Conservation (phyloP, 2,888 invertebrate species). For the Teinopalpus imperialis region DNA sequence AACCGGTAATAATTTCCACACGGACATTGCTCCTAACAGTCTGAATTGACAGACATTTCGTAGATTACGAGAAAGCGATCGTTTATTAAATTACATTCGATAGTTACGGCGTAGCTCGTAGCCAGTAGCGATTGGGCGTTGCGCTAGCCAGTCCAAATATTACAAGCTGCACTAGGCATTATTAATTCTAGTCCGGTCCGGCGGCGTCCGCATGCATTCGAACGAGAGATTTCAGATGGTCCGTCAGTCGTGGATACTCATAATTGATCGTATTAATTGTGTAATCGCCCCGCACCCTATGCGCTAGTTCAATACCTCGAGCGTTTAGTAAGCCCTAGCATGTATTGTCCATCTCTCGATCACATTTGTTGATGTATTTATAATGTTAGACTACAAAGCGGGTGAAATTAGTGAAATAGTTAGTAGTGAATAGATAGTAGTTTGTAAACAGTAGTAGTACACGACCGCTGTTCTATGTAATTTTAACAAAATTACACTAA, state of each 20-base stretch:
- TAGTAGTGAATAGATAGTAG: too few species aligned
- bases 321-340: constrained; percentile 3
- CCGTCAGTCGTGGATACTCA: constrained; percentile 51
- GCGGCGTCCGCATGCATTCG: constrained; percentile 49
- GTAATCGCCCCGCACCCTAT: constrained; percentile 28
- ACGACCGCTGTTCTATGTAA: too few species aligned
- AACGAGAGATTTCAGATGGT: constrained; percentile 56
- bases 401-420: too few species aligned
- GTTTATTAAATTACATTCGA: constrained; percentile 25
- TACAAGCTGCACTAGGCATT: constrained; percentile 35
- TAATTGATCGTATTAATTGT: constrained; percentile 58
- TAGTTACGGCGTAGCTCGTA: constrained; percentile 32
- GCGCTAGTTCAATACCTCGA: constrained; percentile 9
- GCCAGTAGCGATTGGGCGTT: constrained; percentile 32
- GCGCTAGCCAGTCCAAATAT: constrained; percentile 47
- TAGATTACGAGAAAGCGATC: constrained; percentile 18
- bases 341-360: neutral
- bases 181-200: constrained; percentile 40
- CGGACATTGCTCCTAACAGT: too few species aligned
- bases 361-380: neutral
- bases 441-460: too few species aligned
- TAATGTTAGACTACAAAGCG: too few species aligned
- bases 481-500: too few species aligned
- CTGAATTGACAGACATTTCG: neutral
- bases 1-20: too few species aligned